Base-by-base conservation (phyloP, 2,797 vertebrate genomes). In the Coregonus suidteri region DNA sequence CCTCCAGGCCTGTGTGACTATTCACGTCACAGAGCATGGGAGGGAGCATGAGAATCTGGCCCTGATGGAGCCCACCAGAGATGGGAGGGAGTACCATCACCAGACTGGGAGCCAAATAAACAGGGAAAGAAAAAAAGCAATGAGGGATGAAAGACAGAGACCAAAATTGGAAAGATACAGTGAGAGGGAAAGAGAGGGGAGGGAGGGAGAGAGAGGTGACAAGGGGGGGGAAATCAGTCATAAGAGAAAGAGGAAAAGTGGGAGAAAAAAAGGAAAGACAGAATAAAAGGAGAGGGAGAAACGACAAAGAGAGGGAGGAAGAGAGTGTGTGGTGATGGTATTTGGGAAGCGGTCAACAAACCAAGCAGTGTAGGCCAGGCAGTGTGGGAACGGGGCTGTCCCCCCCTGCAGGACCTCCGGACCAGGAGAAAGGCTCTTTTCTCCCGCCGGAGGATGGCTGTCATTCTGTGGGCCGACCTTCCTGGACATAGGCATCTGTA, bases 331-430 rank as follows among this genome's bases (percentile, higher is more conserved):
- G 67, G 78, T 25, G 75, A 20, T 79, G 65, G 35, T 65, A 67
- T 77, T 87, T 79, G n/a, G 68, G 73, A 85, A 77, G 75, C 64
- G 16, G 71, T 86, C 75, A 79, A 85, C 85, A 79, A 69, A 47
- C 76, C 71, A 47, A 9, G 9, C 41, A 37, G 37, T 6, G 37
- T 37, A 37, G 37, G 37, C 6, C 37, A 37, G 5, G 62, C 78
- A 82, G 74, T 85, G 85, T 90, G 88, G 87, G 87, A 91, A 88
- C 71, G 77, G 79, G 74, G 80, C 85, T 84, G 82, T 88, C 82
- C 88, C 85, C 70, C 82, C 51, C 73, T 75, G 78, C 74, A 56
- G 52, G 81, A 88, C 83, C 88, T 86, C 81, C 78, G 79, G 80
- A 69, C 75, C 56, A 62, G 74, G 74, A 80, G 62, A 81, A 87